phyloP scores from a whole-genome alignment of 2,888 invertebrate genomes.

The Zele albiditarsus region DNA sequence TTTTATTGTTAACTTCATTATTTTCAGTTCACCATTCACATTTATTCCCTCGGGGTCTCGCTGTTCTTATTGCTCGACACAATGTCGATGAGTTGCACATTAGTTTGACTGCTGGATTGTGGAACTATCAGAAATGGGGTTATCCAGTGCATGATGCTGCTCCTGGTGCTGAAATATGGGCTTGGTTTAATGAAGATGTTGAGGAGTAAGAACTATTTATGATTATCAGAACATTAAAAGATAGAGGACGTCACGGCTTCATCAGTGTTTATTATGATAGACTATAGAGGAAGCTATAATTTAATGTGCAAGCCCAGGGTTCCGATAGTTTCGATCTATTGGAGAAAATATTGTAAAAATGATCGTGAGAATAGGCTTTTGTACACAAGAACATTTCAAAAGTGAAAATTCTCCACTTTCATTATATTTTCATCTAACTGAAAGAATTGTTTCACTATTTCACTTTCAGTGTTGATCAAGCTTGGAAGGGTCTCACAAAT shows the following conservation, averaged over 20 bases:
- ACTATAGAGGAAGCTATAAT: too few relatives aligned
- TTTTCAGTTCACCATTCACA: conserved; percentile 85
- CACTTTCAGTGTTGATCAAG: conserved; percentile 80
- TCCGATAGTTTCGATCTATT: too few relatives aligned
- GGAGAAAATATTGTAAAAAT: not conserved
- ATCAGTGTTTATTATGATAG: too few relatives aligned
- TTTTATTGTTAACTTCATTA: conserved; percentile 24
- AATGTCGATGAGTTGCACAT: conserved; percentile 93
- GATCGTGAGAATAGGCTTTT: not conserved
- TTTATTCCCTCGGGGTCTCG: conserved; percentile 90
- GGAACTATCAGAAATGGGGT: conserved; percentile 96
- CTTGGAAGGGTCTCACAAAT: conserved; percentile 92
- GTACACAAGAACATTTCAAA: not conserved
- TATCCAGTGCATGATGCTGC: conserved; percentile 92
- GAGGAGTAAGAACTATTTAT: conserved; percentile 55
- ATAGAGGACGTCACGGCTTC: too few relatives aligned
- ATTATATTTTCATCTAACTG: not conserved
- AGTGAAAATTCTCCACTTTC: conserved; percentile 14
- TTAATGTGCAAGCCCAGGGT: too few relatives aligned
- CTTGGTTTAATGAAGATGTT: conserved; percentile 84
- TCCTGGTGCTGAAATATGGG: conserved; percentile 95
- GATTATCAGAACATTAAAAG: too few relatives aligned
- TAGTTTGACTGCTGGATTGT: conserved; percentile 93
- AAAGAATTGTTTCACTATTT: too few relatives aligned
- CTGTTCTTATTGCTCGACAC: conserved; percentile 89